Percentiles rank a stretch among this genome's conserved stretches.
These are phyloP conservation scores for Adoxophyes honmai DNA, from an alignment of 1,140 invertebrate genomes.

Conservation along the genomic window DNA sequence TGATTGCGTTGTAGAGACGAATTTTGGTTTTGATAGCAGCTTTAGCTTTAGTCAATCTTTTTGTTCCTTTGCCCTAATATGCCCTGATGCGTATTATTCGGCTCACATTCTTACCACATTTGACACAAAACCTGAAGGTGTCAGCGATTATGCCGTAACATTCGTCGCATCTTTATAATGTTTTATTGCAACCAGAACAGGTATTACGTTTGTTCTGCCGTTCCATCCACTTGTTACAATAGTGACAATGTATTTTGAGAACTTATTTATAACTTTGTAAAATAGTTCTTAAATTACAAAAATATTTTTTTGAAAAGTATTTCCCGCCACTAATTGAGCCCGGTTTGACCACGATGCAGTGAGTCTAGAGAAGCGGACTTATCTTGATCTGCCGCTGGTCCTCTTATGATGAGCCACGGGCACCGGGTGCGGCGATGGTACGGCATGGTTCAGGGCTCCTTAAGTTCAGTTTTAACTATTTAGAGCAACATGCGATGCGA, in stretches of 20 bases:
- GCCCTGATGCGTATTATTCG: conserved; percentile 1
- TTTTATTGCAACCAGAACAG: background rate
- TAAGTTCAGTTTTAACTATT: no score
- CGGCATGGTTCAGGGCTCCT: no score
- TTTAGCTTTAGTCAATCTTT: background rate
- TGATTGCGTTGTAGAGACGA: background rate
- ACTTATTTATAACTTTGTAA: background rate
- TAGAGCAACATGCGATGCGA: no score
- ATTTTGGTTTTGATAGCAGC: background rate
- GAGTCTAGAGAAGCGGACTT: no score
- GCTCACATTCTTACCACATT: background rate
- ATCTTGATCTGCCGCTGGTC: no score
- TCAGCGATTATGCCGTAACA: background rate
- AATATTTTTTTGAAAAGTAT: background rate
- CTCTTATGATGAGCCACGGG: no score
- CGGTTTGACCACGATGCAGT: no score
- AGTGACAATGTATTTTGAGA: background rate
- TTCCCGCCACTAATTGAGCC: no score
- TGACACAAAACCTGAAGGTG: background rate
- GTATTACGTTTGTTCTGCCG: no score
- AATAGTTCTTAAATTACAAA: background rate
- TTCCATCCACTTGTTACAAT: background rate
- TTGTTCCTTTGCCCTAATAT: background rate
- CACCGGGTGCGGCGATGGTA: no score
- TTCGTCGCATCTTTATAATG: background rate